Evolutionary conservation across 2,113 vertebrate species (phyloP).

Genomic region (Lontra canadensis): DNA sequence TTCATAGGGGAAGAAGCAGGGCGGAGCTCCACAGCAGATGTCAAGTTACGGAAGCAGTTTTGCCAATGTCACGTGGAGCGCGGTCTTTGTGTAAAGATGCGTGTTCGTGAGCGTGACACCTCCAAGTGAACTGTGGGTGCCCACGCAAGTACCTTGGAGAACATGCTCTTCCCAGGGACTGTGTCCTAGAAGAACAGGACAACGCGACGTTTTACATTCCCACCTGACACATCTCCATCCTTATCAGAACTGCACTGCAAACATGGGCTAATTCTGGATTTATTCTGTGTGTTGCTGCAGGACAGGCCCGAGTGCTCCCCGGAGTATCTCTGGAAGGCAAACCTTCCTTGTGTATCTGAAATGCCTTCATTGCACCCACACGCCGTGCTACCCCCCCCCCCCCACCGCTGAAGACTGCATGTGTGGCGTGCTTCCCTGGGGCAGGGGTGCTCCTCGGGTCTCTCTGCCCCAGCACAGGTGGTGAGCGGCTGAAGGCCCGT

Average conservation of each 20-base stretch:
- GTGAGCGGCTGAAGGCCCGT: accelerated
- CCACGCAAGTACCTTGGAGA: not conserved
- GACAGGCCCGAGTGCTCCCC: not conserved
- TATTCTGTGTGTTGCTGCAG: not conserved
- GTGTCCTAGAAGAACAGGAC: not conserved
- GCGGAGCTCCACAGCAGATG: accelerated
- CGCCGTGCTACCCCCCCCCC: accelerated
- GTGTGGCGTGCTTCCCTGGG: accelerated
- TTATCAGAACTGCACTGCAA: not conserved
- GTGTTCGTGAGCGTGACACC: accelerated
- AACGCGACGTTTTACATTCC: accelerated
- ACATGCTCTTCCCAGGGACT: accelerated
- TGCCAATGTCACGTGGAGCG: accelerated
- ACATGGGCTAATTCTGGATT: accelerated
- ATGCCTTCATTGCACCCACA: not conserved
- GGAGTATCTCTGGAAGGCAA: not conserved
- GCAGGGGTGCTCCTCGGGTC: accelerated
- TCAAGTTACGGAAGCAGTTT: not conserved
- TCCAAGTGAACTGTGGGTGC: not conserved
- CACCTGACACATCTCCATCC: accelerated
- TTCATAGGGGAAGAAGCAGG: accelerated
- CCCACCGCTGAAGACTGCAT: accelerated
- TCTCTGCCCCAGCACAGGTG: not conserved
- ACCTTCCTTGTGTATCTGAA: accelerated
- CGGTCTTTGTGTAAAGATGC: too few species aligned